Evolutionary conservation across 2,113 vertebrate genomes (phyloP).

Genomic region (Vidua chalybeata): DNA sequence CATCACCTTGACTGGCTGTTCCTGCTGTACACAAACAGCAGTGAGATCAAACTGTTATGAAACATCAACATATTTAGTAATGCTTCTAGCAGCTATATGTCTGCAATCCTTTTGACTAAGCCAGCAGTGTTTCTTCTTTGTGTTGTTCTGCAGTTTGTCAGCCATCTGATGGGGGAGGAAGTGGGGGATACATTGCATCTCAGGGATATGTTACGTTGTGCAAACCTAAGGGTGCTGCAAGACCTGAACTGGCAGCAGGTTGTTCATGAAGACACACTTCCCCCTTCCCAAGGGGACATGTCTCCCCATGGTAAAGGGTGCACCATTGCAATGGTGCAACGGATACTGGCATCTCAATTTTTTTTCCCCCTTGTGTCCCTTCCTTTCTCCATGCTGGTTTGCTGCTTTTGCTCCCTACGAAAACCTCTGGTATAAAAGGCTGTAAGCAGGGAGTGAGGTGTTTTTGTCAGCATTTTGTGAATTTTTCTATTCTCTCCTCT

Average conservation of each 20-base stretch:
- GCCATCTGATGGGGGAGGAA: background rate
- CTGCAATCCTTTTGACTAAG: background rate
- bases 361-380: background rate
- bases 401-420: background rate
- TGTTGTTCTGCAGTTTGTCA: background rate
- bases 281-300: background rate
- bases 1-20: background rate
- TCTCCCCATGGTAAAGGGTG: background rate
- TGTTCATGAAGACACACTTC: background rate
- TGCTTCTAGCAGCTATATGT: background rate
- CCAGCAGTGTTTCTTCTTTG: background rate
- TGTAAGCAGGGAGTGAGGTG: background rate
- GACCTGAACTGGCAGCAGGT: background rate
- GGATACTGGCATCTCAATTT: background rate
- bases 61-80: slow-evolving; percentile 1
- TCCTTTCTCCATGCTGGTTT: background rate
- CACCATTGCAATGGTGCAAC: background rate
- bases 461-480: background rate
- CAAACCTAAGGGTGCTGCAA: background rate
- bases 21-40: background rate
- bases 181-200: background rate
- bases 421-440: background rate
- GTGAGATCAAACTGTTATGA: background rate
- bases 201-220: background rate
- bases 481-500: background rate